phyloP scores from a whole-genome alignment of 2,113 vertebrate genomes.

The Chamaetylas fuelleborni region DNA sequence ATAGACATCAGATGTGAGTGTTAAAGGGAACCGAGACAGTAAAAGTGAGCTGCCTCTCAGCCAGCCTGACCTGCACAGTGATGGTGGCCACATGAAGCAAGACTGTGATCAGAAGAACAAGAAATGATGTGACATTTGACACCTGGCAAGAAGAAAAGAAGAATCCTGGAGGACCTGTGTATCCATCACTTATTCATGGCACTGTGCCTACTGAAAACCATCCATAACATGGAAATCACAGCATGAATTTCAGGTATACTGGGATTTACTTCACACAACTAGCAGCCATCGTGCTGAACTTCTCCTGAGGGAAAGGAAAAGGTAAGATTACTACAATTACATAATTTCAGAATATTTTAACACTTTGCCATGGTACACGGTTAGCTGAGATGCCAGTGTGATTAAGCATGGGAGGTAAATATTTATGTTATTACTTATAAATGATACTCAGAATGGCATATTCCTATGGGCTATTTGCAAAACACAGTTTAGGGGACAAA shows the following conservation, averaged over 20 bases:
- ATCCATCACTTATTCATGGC: background rate
- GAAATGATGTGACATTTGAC: background rate
- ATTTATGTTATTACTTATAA: background rate
- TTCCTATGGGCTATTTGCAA: background rate
- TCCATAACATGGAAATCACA: background rate
- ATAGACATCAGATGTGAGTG: background rate
- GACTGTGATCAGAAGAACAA: background rate
- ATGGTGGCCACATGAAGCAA: background rate
- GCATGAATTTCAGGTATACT: background rate
- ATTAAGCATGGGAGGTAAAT: background rate
- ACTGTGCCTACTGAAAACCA: background rate
- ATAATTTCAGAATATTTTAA: background rate
- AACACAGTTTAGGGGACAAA: background rate
- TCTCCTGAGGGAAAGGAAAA: constrained; percentile 5
- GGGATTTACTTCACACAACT: background rate
- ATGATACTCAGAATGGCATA: background rate
- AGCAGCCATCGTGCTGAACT: background rate
- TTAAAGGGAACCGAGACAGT: background rate
- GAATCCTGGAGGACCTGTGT: background rate
- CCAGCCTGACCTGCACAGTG: background rate
- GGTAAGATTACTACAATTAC: constrained; percentile 2
- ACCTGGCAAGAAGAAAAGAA: background rate
- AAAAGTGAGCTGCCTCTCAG: background rate
- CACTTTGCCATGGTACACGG: background rate
- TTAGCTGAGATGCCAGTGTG: background rate